A percentile compares a stretch with the other conserved stretches of the same genome.
These are phyloP conservation scores for Dichetophora obliterata DNA, from an alignment of 2,888 invertebrate species.

Conservation along the genomic window DNA sequence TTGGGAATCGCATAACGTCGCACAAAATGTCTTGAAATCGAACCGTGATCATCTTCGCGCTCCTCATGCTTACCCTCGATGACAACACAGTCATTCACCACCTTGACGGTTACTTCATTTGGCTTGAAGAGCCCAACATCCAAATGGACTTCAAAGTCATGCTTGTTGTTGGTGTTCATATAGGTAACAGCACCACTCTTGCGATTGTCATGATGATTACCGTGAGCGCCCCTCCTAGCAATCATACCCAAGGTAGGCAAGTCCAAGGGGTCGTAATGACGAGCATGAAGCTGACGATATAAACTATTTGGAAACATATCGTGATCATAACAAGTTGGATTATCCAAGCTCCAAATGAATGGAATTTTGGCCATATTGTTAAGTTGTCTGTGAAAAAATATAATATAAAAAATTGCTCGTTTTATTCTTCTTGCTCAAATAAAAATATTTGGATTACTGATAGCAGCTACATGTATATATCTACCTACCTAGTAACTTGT, in stretches of 20 bases:
- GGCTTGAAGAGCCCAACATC: conserved; percentile 81
- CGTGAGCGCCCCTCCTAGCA: conserved; percentile 61
- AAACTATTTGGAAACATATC: conserved; percentile 63
- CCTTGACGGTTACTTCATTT: conserved; percentile 78
- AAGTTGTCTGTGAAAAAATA: neutral
- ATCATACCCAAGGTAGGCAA: conserved; percentile 61
- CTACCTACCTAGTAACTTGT: neutral
- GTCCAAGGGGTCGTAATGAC: conserved; percentile 59
- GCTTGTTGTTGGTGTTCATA: conserved; percentile 70
- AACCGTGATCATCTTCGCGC: conserved; percentile 79
- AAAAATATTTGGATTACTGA: neutral
- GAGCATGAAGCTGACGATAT: conserved; percentile 60
- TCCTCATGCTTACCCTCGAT: conserved; percentile 82
- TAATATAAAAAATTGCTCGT: neutral
- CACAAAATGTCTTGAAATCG: conserved; percentile 83
- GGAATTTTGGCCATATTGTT: conserved; percentile 62
- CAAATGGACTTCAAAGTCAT: conserved; percentile 77
- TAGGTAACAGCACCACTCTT: conserved; percentile 50
- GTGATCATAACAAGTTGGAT: conserved; percentile 62
- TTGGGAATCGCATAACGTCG: conserved; percentile 78
- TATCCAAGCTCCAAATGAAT: conserved; percentile 62
- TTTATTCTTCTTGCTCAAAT: neutral
- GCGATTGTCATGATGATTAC: conserved; percentile 54
- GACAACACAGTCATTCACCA: conserved; percentile 74
- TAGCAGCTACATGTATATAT: neutral